Percentiles rank a stretch among this genome's conserved stretches.
These are phyloP conservation scores for Poeciliopsis paucimaculata DNA, from an alignment of 2,797 vertebrate species.

Conservation along the genomic window DNA sequence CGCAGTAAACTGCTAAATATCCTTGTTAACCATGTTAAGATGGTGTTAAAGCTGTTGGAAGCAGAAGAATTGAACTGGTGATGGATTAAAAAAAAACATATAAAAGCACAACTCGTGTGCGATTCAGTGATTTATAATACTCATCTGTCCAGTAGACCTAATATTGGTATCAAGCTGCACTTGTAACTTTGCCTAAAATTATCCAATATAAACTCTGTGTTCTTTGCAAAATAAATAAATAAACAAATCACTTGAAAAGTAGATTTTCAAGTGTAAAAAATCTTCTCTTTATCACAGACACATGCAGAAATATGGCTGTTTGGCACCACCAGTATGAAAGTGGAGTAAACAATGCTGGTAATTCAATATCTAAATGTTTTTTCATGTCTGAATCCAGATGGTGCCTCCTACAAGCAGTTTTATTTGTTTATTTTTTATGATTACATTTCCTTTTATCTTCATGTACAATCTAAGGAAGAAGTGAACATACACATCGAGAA, in stretches of 20 bases:
- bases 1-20: no score
- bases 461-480: neutral
- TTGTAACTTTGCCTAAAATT: neutral
- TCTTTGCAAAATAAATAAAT: neutral
- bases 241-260: neutral
- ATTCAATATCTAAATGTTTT: neutral
- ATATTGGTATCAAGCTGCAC: neutral
- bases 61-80: neutral
- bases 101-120: neutral
- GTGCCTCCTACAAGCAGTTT: neutral
- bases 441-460: neutral
- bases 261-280: neutral
- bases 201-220: no score
- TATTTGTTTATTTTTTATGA: neutral
- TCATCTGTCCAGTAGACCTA: neutral
- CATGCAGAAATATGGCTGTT: neutral
- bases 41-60: neutral
- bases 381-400: neutral
- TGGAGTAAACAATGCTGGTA: neutral
- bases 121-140: neutral
- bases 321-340: neutral
- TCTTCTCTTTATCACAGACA: neutral
- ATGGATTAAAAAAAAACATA: neutral
- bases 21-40: no score
- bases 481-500: neutral